phyloP scores from a whole-genome alignment of 2,113 vertebrate genomes.

The Phyllopteryx taeniolatus region DNA sequence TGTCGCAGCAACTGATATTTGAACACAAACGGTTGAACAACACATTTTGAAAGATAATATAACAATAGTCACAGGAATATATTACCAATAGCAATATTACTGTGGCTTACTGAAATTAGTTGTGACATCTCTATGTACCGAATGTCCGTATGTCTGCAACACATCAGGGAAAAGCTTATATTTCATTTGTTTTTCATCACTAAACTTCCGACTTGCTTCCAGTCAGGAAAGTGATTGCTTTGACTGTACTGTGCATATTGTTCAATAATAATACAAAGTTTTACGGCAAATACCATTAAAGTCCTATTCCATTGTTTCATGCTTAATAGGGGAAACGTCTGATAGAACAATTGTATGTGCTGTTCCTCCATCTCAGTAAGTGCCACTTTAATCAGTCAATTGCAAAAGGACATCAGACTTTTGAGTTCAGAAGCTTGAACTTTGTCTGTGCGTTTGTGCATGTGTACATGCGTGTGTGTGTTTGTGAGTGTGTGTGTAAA shows the following conservation, averaged over 20 bases:
- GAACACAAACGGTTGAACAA: too few relatives aligned
- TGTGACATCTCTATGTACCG: too few relatives aligned
- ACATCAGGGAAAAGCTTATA: constrained; percentile 9
- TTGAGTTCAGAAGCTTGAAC: constrained; percentile 10
- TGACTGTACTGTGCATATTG: background rate
- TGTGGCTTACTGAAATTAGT: too few relatives aligned
- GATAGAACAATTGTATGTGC: constrained; percentile 6
- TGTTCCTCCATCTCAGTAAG: constrained; percentile 8
- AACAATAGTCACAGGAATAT: too few relatives aligned
- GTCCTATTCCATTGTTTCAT: background rate
- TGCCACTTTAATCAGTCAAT: constrained; percentile 22
- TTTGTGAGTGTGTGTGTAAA: constrained; percentile 13
- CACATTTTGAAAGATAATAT: too few relatives aligned
- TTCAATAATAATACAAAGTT: constrained; percentile 7
- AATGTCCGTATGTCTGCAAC: background rate
- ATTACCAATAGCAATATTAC: too few relatives aligned
- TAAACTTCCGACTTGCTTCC: background rate
- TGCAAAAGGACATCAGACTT: constrained; percentile 7
- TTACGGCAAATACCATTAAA: background rate
- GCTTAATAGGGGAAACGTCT: constrained; percentile 6
- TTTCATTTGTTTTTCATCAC: constrained; percentile 13
- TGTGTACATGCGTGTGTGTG: constrained; percentile 19
- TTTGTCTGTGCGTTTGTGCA: constrained; percentile 18
- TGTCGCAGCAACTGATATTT: too few relatives aligned
- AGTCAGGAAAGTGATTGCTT: background rate